phyloP scores from a whole-genome alignment of 2,797 vertebrate genomes.

The Lepidocolaptes lacrymiger region DNA sequence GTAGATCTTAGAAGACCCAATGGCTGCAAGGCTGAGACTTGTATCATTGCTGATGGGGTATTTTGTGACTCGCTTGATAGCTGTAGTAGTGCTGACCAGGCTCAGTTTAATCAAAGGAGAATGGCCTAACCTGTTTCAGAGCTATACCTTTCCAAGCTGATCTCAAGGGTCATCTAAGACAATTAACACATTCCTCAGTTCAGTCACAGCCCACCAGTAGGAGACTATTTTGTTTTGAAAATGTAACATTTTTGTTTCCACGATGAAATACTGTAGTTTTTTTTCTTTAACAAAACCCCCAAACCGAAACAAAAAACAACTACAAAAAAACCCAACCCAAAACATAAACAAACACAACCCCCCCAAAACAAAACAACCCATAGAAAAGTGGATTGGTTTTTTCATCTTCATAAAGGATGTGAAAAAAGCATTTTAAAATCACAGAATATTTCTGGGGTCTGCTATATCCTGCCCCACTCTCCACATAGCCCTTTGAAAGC shows the following conservation, averaged over 20 bases:
- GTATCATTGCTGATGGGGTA: neutral
- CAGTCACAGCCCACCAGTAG: neutral
- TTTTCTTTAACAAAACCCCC: neutral
- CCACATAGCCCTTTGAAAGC: neutral
- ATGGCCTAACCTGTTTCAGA: neutral
- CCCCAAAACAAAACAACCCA: neutral
- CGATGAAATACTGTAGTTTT: neutral
- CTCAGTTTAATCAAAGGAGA: neutral
- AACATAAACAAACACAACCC: neutral
- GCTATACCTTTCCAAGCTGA: neutral
- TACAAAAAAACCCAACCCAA: neutral
- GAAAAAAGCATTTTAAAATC: neutral
- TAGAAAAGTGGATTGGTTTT: neutral
- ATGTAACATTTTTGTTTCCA: neutral
- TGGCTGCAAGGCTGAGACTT: neutral
- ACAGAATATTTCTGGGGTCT: neutral
- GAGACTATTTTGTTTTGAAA: neutral
- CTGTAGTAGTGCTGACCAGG: neutral
- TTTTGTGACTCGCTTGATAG: neutral
- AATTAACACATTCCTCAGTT: neutral
- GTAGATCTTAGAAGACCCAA: neutral
- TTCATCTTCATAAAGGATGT: neutral
- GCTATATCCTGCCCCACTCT: neutral
- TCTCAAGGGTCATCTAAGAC: neutral
- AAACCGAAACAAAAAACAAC: neutral